Evolutionary conservation across 2,888 invertebrate species (phyloP), one percentile per base, ranked within the genome.

Genomic region (Busseola fusca): DNA sequence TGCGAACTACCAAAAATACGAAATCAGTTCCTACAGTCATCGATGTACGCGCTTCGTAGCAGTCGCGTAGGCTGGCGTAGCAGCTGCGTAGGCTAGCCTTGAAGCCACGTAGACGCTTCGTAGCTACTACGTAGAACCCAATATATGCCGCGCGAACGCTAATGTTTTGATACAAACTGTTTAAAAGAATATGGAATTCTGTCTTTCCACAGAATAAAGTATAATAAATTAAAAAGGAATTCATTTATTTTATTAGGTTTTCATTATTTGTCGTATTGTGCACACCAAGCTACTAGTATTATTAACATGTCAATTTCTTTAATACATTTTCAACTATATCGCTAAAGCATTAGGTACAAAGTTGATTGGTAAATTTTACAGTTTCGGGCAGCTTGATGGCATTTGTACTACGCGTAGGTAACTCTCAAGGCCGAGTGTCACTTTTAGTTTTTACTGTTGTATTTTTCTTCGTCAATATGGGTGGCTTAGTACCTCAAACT

Each of bases 1-100:
- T 45, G 27, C 21, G 5, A 5, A 45, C 21, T 14, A 21, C 14
- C 42, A 21, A 45, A 42, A 60, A 7, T 25, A 60, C 14, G 21
- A 42, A 14, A 25, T 4, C 7, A 42, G 42, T 27, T 45, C 27
- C 2, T 14, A 14, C 16, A 45, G 27, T n/a, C 21, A 45, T 16
- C 25, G 7, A 25, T 21, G 27, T 9, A 45, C 27, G 27, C 21
- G 14, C 27, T 27, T 30, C 62, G 62, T 62, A 62, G 62, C 40
- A 60, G 18, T 12, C 12, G 16, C 18, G 5, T 14, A 60, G 65
- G n/a, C n/a, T 52, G 21, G 21, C 27, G 68, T 67, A 63, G 67
- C 63, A 21, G 63, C 37, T 0, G 4, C 21, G 27, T 52, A 64
- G 63, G 37, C 14, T 34, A 48, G 12, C 40, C 21, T n/a, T 30